Evolutionary conservation across 2,113 vertebrate genomes (phyloP).

Genomic region (Ptychochromis oligacanthus): DNA sequence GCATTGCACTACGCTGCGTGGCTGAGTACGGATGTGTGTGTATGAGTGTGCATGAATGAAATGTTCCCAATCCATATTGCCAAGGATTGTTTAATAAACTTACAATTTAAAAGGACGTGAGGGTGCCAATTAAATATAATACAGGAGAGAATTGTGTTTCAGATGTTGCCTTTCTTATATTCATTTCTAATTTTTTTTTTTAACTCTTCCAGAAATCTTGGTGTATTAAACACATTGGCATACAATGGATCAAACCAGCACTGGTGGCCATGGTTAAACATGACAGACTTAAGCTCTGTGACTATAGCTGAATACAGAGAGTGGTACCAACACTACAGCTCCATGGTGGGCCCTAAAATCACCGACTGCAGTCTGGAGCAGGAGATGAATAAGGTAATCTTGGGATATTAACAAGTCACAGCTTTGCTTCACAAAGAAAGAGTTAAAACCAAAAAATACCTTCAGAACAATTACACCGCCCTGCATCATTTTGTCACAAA

Average conservation of each 20-base stretch:
- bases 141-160: no score
- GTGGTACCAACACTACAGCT: conserved; percentile 75
- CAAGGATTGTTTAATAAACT: background rate
- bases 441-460: background rate
- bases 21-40: conserved; percentile 82
- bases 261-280: conserved; percentile 74
- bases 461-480: no score
- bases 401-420: background rate
- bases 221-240: conserved; percentile 54
- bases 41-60: background rate
- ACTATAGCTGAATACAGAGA: conserved; percentile 75
- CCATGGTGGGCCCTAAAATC: conserved; percentile 65
- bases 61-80: background rate
- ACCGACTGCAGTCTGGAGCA: conserved; percentile 79
- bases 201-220: conserved; percentile 72
- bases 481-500: no score
- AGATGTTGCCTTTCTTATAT: background rate
- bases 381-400: conserved; percentile 81
- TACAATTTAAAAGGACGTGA: background rate
- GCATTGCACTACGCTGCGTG: conserved; percentile 91
- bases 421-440: background rate
- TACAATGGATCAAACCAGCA: conserved; percentile 39
- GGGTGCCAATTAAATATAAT: background rate
- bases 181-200: background rate
- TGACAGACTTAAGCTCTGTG: conserved; percentile 71